These are phyloP conservation scores for Pelochelys cantorii DNA, from an alignment of 2,797 vertebrate genomes.

Conservation along the genomic window DNA sequence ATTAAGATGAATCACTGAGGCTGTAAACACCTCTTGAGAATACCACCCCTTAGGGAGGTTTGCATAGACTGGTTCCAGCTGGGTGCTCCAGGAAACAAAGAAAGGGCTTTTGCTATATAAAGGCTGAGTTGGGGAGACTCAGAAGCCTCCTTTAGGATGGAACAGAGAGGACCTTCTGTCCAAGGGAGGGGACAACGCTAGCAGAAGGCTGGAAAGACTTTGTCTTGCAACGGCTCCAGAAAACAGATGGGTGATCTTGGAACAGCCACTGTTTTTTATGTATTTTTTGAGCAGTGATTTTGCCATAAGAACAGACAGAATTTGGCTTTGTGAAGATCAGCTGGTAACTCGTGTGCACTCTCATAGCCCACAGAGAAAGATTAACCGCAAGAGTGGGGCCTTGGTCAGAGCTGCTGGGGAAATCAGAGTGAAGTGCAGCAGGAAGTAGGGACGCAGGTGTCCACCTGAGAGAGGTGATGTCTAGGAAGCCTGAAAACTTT, in stretches of 20 bases:
- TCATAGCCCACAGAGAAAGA: neutral
- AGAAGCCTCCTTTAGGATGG: neutral
- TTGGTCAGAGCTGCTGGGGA: neutral
- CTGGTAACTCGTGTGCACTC: neutral
- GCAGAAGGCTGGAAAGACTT: neutral
- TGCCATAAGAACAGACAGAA: neutral
- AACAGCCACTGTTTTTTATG: neutral
- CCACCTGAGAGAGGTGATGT: no score
- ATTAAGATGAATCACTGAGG: neutral
- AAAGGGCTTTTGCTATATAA: neutral
- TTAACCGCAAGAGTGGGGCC: neutral
- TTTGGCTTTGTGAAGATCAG: neutral
- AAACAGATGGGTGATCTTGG: neutral
- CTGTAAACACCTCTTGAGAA: neutral
- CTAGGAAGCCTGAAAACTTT: neutral
- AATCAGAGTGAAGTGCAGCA: neutral
- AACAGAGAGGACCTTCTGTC: neutral
- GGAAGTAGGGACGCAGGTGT: neutral
- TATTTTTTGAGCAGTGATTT: neutral
- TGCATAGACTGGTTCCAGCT: neutral
- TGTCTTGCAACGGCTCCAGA: neutral
- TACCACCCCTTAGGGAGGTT: neutral
- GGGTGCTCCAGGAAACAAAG: neutral
- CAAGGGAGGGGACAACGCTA: neutral
- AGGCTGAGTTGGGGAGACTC: neutral